Evolutionary conservation across 1,140 invertebrate genomes (phyloP), one percentile per base, ranked within the genome.

Genomic region (Drosophila carrolli): DNA sequence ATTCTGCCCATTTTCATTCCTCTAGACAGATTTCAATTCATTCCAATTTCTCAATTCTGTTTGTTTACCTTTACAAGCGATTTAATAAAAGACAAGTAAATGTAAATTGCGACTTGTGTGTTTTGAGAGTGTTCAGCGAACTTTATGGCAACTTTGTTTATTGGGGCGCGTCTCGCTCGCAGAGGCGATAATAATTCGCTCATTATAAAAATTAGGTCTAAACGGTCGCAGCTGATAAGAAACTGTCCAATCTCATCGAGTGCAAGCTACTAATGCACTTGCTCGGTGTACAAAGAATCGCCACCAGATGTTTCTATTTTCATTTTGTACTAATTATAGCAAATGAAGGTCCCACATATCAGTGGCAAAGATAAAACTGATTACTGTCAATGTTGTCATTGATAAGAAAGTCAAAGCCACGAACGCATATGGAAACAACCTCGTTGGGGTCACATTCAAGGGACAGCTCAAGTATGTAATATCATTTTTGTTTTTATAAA

Each of bases 151-250:
- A 37, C 27, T 55, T 47, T 58, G 29, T 50, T 57, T 48, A 71
- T 71, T 71, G 53, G 41, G 29, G 11, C 29, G 27, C 10, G 16
- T 43, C 60, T 40, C 11, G 4, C 29, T 37, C 23, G 2, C 19
- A 3, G 11, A 57, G 9, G 43, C 60, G 50, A 78, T 66, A 58
- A 83, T 61, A 50, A 27, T 54, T 47, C 35, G 56, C 53, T 47
- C 38, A 53, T 54, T 60, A 59, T 32, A 38, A 27, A 80, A 73
- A n/a, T 62, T 84, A 81, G 73, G 78, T 86, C 78, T 70, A 41
- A 75, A 58, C 32, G 72, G 35, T 56, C 44, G 58, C 38, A 13
- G 35, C 55, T 68, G 74, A 76, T 76, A 76, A 76, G 48, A 48
- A 35, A 38, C 16, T n/a, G 13, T 35, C 0, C 16, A 65, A 50